Evolutionary conservation across 2,113 vertebrate species (phyloP).

Genomic region (Gasterosteus nipponicus): DNA sequence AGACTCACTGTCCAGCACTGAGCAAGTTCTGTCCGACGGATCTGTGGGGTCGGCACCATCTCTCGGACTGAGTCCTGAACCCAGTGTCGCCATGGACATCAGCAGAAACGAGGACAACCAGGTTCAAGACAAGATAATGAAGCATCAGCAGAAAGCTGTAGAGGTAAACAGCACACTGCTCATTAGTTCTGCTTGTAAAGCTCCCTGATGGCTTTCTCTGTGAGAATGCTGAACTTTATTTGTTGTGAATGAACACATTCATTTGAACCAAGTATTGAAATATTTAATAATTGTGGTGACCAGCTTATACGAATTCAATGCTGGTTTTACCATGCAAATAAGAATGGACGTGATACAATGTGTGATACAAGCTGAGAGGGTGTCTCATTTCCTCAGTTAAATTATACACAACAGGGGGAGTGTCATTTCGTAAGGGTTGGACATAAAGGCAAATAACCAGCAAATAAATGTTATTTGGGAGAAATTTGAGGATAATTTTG

Average conservation of each 20-base stretch:
- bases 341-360: constrained; percentile 26
- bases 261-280: constrained; percentile 2
- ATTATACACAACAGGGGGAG: constrained; percentile 31
- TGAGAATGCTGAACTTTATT: constrained; percentile 1
- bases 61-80: constrained; percentile 79
- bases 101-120: constrained; percentile 79
- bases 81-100: constrained; percentile 76
- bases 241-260: background rate
- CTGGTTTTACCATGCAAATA: constrained; percentile 30
- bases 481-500: background rate
- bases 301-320: constrained; percentile 2
- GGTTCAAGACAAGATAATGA: constrained; percentile 85
- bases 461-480: constrained; percentile 6
- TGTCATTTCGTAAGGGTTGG: constrained; percentile 1
- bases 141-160: constrained; percentile 82
- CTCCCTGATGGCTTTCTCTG: background rate
- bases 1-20: constrained; percentile 77
- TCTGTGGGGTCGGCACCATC: constrained; percentile 79
- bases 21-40: constrained; percentile 79
- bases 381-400: constrained; percentile 28
- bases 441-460: constrained; percentile 27
- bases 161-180: constrained; percentile 75
- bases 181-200: constrained; percentile 2
- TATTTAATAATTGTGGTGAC: background rate
- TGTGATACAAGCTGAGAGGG: constrained; percentile 43